Evolutionary conservation across 2,797 vertebrate species (phyloP).

Genomic region (Pantherophis alleghaniensis): DNA sequence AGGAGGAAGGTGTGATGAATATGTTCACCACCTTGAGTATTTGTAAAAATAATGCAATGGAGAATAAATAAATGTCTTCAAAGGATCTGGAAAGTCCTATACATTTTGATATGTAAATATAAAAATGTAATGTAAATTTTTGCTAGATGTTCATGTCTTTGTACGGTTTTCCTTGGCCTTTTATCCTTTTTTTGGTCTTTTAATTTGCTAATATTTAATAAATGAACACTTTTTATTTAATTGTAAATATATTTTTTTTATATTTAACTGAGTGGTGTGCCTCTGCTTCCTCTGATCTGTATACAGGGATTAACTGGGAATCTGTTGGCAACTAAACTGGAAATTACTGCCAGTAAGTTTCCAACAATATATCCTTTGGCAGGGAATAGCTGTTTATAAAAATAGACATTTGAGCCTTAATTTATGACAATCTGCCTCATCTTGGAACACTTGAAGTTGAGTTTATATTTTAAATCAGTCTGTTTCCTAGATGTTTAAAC

Average conservation of each 20-base stretch:
- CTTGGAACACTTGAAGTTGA: neutral
- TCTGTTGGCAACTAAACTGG: neutral
- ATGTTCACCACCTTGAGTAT: neutral
- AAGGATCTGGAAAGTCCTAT: neutral
- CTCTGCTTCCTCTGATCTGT: neutral
- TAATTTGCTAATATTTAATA: neutral
- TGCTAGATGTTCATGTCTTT: neutral
- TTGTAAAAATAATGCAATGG: neutral
- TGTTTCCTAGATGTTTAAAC: conserved; percentile 1
- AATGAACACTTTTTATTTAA: neutral
- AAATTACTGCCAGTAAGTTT: neutral
- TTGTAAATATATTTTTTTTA: neutral
- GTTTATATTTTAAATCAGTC: neutral
- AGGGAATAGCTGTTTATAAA: neutral
- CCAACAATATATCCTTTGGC: neutral
- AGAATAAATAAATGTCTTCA: neutral
- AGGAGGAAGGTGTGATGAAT: neutral
- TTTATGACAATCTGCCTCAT: neutral
- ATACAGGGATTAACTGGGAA: neutral
- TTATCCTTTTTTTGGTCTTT: neutral
- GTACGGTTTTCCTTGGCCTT: neutral
- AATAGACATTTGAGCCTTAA: neutral
- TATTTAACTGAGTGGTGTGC: neutral
- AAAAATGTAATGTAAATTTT: neutral
- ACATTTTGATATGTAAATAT: neutral